Evolutionary conservation across 2,888 invertebrate genomes (phyloP).

Genomic region (Orchesella flavescens): DNA sequence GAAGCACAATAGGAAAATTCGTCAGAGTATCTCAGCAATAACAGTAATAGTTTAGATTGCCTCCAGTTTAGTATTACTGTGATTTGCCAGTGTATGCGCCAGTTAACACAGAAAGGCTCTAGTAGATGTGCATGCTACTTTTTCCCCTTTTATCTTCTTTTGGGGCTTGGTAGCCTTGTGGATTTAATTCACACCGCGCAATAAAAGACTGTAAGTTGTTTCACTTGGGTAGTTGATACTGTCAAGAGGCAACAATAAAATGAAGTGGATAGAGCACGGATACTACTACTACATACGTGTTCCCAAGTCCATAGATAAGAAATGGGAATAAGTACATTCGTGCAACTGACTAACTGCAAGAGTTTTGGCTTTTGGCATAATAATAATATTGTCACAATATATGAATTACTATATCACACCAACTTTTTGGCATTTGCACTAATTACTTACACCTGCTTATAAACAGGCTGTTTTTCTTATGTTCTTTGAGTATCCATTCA

Average conservation of each 20-base stretch:
- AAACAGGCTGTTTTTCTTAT: no score
- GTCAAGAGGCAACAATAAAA: slow-evolving; percentile 19
- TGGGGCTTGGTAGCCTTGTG: not conserved
- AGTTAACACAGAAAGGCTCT: no score
- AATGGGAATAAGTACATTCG: not conserved
- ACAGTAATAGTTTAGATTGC: slow-evolving; percentile 6
- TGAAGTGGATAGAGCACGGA: slow-evolving; percentile 1
- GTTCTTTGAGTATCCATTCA: no score
- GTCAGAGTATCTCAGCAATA: not conserved
- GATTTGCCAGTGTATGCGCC: slow-evolving; percentile 11
- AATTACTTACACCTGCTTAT: slow-evolving; percentile 54
- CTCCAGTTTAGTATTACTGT: not conserved
- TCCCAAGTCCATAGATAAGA: not conserved
- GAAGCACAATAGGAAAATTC: not conserved
- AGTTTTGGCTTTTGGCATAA: no score
- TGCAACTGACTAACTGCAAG: not conserved
- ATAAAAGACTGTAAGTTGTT: not conserved
- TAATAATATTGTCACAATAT: not conserved
- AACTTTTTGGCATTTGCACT: not conserved
- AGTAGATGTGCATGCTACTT: not conserved
- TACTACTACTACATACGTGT: not conserved
- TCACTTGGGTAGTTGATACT: not conserved
- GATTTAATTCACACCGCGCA: not conserved
- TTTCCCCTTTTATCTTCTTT: slow-evolving; percentile 15
- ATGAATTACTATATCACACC: not conserved